Conservation (phyloP, 2,797 vertebrate genomes). For the Babyrousa celebensis region DNA sequence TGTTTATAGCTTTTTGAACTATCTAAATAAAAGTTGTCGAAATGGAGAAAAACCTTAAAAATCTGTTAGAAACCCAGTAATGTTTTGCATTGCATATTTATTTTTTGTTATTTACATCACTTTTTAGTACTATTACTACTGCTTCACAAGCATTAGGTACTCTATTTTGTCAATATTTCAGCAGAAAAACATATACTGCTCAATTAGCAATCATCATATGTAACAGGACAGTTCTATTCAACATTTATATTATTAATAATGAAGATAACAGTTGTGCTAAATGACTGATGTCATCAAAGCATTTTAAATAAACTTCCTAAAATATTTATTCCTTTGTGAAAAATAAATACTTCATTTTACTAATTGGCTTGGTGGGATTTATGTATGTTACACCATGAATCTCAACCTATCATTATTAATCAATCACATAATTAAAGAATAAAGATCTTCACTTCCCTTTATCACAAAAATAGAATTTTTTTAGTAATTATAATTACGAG, state of each 20-base stretch:
- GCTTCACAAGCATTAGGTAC: background rate
- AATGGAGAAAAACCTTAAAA: slow-evolving; percentile 7
- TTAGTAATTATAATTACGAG: background rate
- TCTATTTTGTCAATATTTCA: background rate
- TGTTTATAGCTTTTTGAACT: background rate
- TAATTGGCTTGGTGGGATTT: background rate
- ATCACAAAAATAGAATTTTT: background rate
- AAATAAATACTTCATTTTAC: background rate
- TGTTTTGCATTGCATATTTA: background rate
- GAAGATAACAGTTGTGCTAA: slow-evolving; percentile 39
- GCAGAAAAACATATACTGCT: background rate
- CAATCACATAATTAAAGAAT: background rate
- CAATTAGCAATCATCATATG: background rate
- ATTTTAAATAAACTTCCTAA: slow-evolving; percentile 51
- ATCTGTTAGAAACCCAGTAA: background rate
- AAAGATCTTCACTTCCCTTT: background rate
- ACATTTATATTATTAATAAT: background rate
- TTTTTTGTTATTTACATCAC: background rate
- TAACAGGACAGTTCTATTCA: background rate
- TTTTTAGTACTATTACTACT: background rate
- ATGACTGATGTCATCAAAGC: background rate
- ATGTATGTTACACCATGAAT: background rate
- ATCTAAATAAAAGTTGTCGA: background rate
- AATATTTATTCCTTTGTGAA: slow-evolving; percentile 47
- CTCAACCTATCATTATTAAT: background rate